Evolutionary conservation across 2,888 invertebrate species (phyloP), one percentile per base, ranked within the genome.

Genomic region (Diplazon laetatorius): DNA sequence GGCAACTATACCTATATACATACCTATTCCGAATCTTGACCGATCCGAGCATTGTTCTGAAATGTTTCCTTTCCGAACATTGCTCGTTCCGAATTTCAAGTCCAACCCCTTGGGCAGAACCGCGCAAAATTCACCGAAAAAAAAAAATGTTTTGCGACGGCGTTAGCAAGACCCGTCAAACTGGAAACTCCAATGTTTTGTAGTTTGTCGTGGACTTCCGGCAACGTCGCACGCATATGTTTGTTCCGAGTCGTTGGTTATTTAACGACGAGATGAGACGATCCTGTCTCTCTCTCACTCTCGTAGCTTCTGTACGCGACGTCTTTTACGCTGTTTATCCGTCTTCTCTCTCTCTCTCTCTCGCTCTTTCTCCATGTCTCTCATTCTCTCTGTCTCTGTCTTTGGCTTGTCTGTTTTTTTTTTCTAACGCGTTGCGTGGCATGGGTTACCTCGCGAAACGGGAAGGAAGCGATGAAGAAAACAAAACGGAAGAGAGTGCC

Each of bases 401-500:
- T 48, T 14, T 30, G 4, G 30, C 30, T 30, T 30, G 30, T 30
- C 48, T 39, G n/a, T 59, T 18, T 16, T 35, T 20, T 37, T 35
- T 3, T 37, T 14, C 44, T 14, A 18, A 16, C 65, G 63, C 42
- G 37, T 18, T 20, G 65, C 62, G 35, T 18, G 25, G 44, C 62
- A 9, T 44, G 42, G 12, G 62, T 62, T 30, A 55, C 6, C 42
- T 22, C 52, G 68, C 55, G 62, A 78, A 78, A 62, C 75, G 75
- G 71, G 66, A 78, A 75, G 78, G 78, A 75, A 75, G 78, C 71
- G 62, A 12, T 22, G 65, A 71, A 52, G 74, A 78, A 78, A 78
- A 78, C 78, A 78, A 78, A 78, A 78, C 78, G 78, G 78, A 78
- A 78, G 71, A 75, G 75, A 78, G 66, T 55, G 30, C 50, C 25